These are phyloP conservation scores for Macrotis lagotis DNA, from an alignment of 2,113 vertebrate species.

Conservation along the genomic window DNA sequence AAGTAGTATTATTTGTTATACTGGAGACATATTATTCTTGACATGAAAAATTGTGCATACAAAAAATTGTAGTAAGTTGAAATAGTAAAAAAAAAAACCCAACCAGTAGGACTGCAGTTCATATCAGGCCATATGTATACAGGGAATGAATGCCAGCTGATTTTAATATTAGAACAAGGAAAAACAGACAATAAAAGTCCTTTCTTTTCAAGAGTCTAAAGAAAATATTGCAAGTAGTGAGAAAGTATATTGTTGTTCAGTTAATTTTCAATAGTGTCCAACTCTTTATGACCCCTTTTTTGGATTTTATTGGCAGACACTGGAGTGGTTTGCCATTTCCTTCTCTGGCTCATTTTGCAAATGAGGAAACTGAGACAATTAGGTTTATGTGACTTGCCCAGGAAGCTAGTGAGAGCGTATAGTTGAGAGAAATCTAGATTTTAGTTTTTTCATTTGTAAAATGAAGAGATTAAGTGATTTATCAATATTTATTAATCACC, in stretches of 20 bases:
- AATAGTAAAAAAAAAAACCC: neutral
- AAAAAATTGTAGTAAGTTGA: neutral
- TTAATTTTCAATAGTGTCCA: too few species aligned
- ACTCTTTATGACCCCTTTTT: neutral
- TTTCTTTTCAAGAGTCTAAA: neutral
- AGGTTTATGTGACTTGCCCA: too few species aligned
- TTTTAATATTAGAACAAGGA: neutral
- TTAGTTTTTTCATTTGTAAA: neutral
- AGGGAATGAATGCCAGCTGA: neutral
- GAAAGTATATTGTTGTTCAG: too few species aligned
- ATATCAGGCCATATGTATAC: neutral
- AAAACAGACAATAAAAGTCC: neutral
- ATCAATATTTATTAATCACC: too few species aligned
- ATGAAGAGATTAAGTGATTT: neutral
- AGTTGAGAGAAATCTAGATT: neutral
- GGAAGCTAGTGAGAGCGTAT: neutral
- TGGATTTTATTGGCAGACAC: too few species aligned
- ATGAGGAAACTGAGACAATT: too few species aligned
- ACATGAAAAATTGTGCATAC: too few species aligned
- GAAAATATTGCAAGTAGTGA: too few species aligned
- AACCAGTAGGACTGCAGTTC: neutral
- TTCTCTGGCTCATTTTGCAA: too few species aligned
- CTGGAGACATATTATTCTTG: too few species aligned
- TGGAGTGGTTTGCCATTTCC: too few species aligned
- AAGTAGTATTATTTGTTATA: neutral